Evolutionary conservation across 2,888 invertebrate species (phyloP), one percentile per base, ranked within the genome.

Genomic region (Balanococcus diminutus): DNA sequence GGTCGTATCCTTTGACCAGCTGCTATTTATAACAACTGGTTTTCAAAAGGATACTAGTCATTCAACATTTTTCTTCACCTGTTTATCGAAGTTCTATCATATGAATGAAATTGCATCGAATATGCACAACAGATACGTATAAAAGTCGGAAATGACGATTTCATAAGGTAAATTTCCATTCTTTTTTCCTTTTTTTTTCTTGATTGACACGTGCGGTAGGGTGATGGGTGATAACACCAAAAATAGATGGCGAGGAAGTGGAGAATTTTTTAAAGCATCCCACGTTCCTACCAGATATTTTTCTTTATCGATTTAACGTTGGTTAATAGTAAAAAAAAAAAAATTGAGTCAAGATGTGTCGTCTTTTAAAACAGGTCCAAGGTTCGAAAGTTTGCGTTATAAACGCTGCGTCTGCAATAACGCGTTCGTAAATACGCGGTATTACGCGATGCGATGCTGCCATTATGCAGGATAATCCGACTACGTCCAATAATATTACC

Each of bases 11-110:
- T 75, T 31, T 75, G 75, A 75, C 75, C 75, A 32, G 75, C 32
- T 75, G 75, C 75, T 32, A 75, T 32, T 75, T 9, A 75, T n/a
- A 67, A 28, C 11, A 14, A 75, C 75, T 75, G 75, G 75, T 75
- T 75, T 31, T 75, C 61, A 67, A 75, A 75, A 75, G 32, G 32
- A 75, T 75, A 19, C 32, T 75, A 32, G 75, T 32, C 36, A 32
- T 31, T 67, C 67, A 25, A 32, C n/a, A 32, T 31, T 75, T 67
- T 75, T 2, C 32, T 36, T 32, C 75, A 75, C 75, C 75, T 75
- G 75, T 75, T 75, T n/a, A 28, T n/a, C 75, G 14, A 36, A 11
- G 0, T 28, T 32, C 6, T 51, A 14, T 42, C n/a, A n/a, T 67
- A 75, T 75, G 75, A 32, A 75, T 75, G 75, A 32, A 51, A 51